Evolutionary conservation across 2,113 vertebrate genomes (phyloP).

Genomic region (Microtus oregoni): DNA sequence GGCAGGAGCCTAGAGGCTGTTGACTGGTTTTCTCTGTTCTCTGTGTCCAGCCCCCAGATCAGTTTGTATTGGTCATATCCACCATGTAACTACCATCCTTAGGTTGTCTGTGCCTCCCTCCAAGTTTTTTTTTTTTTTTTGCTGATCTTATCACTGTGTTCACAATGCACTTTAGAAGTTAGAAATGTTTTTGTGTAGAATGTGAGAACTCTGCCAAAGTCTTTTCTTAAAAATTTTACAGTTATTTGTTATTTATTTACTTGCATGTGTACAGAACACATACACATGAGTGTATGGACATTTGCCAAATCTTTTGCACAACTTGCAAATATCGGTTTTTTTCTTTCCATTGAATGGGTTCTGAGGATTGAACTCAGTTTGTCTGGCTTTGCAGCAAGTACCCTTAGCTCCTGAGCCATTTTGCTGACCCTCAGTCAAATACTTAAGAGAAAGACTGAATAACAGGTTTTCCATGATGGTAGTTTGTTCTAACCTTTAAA

Average conservation of each 20-base stretch:
- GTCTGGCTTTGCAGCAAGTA: background rate
- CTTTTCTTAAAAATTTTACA: background rate
- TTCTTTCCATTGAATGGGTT: background rate
- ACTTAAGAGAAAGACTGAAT: background rate
- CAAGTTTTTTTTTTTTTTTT: background rate
- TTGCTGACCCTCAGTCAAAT: background rate
- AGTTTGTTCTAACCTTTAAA: background rate
- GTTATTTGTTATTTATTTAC: background rate
- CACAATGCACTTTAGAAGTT: background rate
- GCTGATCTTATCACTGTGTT: background rate
- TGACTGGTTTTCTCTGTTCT: background rate
- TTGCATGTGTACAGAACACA: background rate
- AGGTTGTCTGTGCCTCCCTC: background rate
- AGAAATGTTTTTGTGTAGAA: background rate
- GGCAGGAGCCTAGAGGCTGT: background rate
- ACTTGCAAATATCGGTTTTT: background rate
- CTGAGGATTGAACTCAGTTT: background rate
- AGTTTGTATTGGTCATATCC: background rate
- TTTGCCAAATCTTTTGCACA: background rate
- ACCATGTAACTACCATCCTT: too few species aligned
- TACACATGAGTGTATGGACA: background rate
- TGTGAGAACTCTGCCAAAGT: background rate
- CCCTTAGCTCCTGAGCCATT: background rate
- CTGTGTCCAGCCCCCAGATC: background rate
- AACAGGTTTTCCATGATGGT: background rate